Conservation (phyloP, 64 coral and sea anemone genomes). For the Montipora efflorescens region DNA sequence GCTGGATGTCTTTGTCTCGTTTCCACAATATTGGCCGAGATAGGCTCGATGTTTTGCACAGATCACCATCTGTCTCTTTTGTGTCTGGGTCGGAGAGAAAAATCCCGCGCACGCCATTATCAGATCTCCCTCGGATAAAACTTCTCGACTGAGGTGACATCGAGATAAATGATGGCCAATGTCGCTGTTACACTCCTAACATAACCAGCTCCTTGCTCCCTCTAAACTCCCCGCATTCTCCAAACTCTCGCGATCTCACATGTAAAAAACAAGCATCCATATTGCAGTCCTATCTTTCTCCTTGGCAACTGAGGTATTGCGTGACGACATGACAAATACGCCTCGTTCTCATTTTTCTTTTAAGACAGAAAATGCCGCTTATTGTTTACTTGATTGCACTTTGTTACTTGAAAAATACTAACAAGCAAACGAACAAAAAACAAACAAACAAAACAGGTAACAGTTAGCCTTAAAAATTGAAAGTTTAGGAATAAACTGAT, state of each 20-base stretch:
- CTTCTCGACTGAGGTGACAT: constrained; percentile 13
- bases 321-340: constrained; percentile 4
- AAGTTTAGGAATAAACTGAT: too few species aligned
- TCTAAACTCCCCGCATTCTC: constrained; percentile 3
- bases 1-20: not conserved
- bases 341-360: not conserved
- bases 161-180: not conserved
- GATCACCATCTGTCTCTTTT: not conserved
- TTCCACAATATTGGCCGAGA: constrained; percentile 5
- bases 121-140: not conserved
- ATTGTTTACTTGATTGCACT: too few species aligned
- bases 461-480: too few species aligned
- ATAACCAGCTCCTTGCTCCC: not conserved
- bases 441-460: too few species aligned
- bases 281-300: not conserved
- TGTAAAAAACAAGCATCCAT: constrained; percentile 4
- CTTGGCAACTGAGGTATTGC: not conserved
- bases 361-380: too few species aligned
- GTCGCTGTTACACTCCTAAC: constrained; percentile 4
- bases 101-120: not conserved
- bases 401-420: too few species aligned
- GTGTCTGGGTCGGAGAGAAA: not conserved
- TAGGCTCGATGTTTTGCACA: not conserved
- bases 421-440: too few species aligned
- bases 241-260: not conserved